Conservation (phyloP, 2,888 invertebrate genomes). For the Perithous albicinctus region DNA sequence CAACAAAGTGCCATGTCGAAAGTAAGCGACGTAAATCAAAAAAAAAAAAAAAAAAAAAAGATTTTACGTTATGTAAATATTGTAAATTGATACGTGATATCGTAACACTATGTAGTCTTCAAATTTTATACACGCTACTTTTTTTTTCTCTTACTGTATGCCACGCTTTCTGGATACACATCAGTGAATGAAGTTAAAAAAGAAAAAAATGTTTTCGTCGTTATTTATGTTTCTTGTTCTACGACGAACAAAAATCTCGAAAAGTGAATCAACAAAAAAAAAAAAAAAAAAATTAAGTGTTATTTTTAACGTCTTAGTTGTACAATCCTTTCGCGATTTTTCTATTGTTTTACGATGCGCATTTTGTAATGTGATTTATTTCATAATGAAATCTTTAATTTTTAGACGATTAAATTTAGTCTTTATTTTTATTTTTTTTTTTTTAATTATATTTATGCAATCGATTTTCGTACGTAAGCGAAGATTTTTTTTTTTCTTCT, state of each 20-base stretch:
- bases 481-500: no score
- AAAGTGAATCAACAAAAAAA: no score
- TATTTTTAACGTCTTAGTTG: no score
- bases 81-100: slow-evolving; percentile 39
- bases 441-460: not conserved
- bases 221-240: no score
- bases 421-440: not conserved
- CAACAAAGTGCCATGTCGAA: slow-evolving; percentile 4
- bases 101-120: not conserved
- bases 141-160: not conserved
- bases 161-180: not conserved
- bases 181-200: no score
- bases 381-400: not conserved
- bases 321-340: not conserved
- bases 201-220: no score
- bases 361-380: not conserved
- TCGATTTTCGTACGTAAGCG: not conserved
- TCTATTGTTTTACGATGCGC: not conserved
- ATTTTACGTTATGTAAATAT: slow-evolving; percentile 48
- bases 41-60: no score
- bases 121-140: not conserved
- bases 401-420: not conserved
- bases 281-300: no score
- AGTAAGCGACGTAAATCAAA: not conserved
- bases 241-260: no score